Conservation (phyloP, 2,113 vertebrate species). For the Lethenteron camtschaticum region DNA sequence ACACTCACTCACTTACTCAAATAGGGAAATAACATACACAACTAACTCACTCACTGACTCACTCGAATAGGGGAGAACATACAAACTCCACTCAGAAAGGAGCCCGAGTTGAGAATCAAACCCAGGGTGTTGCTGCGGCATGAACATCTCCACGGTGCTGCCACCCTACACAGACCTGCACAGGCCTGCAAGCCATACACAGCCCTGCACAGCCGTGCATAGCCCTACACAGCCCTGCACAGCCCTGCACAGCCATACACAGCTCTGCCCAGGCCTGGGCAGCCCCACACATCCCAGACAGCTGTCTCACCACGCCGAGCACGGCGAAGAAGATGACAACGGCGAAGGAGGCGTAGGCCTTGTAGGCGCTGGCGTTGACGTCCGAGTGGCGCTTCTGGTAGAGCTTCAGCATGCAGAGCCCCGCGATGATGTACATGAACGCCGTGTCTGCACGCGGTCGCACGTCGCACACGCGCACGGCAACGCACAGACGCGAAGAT, state of each 20-base stretch:
- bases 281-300: background rate
- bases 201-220: background rate
- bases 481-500: too few species aligned
- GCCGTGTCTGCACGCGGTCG: conserved; percentile 43
- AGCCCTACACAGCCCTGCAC: background rate
- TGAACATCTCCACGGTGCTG: too few species aligned
- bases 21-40: too few species aligned
- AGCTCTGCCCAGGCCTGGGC: background rate
- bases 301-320: conserved; percentile 54
- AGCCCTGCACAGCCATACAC: background rate
- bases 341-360: conserved; percentile 75
- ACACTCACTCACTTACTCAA: too few species aligned
- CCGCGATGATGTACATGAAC: conserved; percentile 98
- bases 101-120: too few species aligned
- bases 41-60: too few species aligned
- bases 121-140: too few species aligned
- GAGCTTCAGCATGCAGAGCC: conserved; percentile 85
- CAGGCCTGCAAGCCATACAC: background rate
- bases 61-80: too few species aligned
- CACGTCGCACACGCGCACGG: background rate
- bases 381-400: conserved; percentile 94
- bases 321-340: conserved; percentile 89
- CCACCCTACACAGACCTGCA: background rate
- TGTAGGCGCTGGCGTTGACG: conserved; percentile 90
- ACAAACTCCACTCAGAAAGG: too few species aligned